Percentiles rank a stretch among this genome's conserved stretches.
Evolutionary conservation across 2,888 invertebrate species (phyloP).

Genomic region (Stenichneumon culpator): DNA sequence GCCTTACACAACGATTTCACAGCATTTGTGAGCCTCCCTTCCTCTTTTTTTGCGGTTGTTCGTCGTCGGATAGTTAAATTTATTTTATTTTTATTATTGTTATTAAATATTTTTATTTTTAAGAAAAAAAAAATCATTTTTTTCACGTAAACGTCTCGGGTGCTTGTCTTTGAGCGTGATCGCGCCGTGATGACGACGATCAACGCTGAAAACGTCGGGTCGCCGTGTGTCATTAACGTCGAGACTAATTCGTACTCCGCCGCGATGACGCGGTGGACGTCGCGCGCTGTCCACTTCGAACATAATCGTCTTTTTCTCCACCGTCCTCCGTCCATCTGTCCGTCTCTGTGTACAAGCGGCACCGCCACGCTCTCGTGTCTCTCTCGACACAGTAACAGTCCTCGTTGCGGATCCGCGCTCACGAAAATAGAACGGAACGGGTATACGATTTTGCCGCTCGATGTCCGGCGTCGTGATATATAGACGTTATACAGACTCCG

Average conservation of each 20-base stretch:
- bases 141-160: neutral
- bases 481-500: neutral
- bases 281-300: constrained; percentile 23
- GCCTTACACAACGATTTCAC: too few relatives aligned
- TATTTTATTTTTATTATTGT: too few relatives aligned
- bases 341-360: constrained; percentile 46
- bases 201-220: constrained; percentile 18
- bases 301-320: neutral
- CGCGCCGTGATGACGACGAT: constrained; percentile 3
- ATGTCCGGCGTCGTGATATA: constrained; percentile 30
- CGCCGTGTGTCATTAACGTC: constrained; percentile 56
- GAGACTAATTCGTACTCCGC: constrained; percentile 57
- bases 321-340: neutral
- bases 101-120: too few relatives aligned
- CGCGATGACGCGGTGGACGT: constrained; percentile 45
- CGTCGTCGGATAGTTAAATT: too few relatives aligned
- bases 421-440: constrained; percentile 58
- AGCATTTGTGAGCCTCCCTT: too few relatives aligned
- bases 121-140: neutral
- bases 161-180: neutral
- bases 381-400: neutral
- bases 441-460: constrained; percentile 33
- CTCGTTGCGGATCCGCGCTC: constrained; percentile 36
- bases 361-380: neutral
- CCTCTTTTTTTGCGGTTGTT: too few relatives aligned